A percentile compares a stretch with the other conserved stretches of the same genome.
Evolutionary conservation across 2,113 vertebrate species (phyloP).

Genomic region (Haemorhous mexicanus): DNA sequence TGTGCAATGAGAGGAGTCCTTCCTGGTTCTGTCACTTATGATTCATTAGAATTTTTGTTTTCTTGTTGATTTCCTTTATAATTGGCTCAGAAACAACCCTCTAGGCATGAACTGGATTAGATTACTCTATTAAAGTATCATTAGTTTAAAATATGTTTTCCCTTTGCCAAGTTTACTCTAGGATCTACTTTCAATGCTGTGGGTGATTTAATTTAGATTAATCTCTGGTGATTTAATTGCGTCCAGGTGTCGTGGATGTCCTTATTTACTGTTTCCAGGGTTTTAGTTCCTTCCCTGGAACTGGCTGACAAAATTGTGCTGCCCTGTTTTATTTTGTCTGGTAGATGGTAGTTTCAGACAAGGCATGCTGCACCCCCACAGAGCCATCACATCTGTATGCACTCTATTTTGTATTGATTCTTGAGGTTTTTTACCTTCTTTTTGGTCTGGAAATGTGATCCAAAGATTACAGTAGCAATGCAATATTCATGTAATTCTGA

Average conservation of each 20-base stretch:
- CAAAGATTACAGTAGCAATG: neutral
- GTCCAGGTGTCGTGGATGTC: neutral
- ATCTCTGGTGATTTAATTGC: neutral
- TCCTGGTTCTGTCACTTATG: neutral
- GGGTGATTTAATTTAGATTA: neutral
- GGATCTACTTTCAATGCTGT: neutral
- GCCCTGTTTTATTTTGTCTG: neutral
- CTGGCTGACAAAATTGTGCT: neutral
- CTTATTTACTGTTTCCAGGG: neutral
- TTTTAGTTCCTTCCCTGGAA: neutral
- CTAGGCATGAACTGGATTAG: neutral
- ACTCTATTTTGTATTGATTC: neutral
- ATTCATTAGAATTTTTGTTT: neutral
- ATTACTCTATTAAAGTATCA: neutral
- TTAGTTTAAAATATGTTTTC: neutral
- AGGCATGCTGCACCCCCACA: neutral
- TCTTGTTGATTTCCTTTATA: neutral
- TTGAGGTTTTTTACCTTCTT: neutral
- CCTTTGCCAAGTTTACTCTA: neutral
- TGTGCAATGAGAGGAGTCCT: neutral
- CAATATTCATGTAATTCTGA: neutral
- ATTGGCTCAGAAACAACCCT: neutral
- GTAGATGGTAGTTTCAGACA: neutral
- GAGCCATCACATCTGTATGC: neutral
- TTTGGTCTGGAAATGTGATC: neutral